A percentile compares a stretch with the other conserved stretches of the same genome.
These are phyloP conservation scores for Dascyllus trimaculatus DNA, from an alignment of 2,113 vertebrate species.

Conservation along the genomic window DNA sequence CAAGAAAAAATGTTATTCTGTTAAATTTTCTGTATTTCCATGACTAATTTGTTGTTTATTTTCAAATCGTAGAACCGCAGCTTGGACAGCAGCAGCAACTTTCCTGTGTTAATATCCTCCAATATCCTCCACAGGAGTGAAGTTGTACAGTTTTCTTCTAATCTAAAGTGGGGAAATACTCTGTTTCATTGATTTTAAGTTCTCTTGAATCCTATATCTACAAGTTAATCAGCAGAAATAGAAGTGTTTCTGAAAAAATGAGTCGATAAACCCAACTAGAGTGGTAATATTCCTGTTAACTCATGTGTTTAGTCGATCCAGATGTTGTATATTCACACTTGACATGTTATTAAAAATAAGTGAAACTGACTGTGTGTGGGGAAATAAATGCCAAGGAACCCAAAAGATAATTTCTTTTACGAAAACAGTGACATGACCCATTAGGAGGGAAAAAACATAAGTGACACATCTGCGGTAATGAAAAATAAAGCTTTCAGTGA, in stretches of 20 bases:
- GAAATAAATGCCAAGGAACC: not conserved
- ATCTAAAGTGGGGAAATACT: not conserved
- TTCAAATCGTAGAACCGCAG: slow-evolving; percentile 44
- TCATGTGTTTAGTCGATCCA: not conserved
- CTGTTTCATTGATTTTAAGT: not conserved
- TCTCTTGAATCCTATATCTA: not conserved
- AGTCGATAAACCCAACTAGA: not conserved
- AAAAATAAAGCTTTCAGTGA: slow-evolving; percentile 11
- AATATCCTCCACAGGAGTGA: not conserved
- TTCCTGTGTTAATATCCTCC: not conserved
- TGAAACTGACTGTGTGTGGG: not conserved
- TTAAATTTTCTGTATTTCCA: not conserved
- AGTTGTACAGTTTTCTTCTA: not conserved
- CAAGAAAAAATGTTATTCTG: not conserved
- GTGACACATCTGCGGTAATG: not conserved
- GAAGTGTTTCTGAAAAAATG: not conserved
- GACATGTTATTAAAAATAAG: not conserved
- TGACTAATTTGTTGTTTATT: not conserved
- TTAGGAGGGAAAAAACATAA: not conserved
- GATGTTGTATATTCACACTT: not conserved
- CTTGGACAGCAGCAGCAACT: slow-evolving; percentile 14
- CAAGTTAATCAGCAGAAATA: slow-evolving; percentile 2
- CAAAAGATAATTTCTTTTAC: not conserved
- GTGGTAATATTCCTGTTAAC: not conserved
- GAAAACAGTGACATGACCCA: not conserved